These are phyloP conservation scores for Sphaerodactylus townsendi DNA, from an alignment of 2,113 vertebrate species.

Conservation along the genomic window DNA sequence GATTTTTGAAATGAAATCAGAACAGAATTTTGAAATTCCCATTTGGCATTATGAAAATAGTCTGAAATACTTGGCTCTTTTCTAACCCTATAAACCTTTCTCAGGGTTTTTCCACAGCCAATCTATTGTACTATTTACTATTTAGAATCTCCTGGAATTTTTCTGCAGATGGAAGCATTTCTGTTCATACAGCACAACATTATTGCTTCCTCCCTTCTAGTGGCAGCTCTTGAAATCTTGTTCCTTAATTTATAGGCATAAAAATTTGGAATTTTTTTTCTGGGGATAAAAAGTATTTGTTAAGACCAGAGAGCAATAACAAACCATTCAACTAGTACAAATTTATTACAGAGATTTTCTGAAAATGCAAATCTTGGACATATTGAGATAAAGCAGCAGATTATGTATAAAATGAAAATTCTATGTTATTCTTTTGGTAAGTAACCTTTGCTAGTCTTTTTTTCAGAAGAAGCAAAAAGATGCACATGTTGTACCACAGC, in stretches of 20 bases:
- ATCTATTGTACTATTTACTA: too few relatives aligned
- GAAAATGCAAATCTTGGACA: background rate
- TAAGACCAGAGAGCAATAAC: background rate
- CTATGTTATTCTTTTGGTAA: slow-evolving; percentile 32
- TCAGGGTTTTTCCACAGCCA: background rate
- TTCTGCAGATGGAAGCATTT: too few relatives aligned
- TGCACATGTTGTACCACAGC: slow-evolving; percentile 46
- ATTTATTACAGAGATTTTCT: background rate
- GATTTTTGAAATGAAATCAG: background rate
- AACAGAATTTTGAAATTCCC: too few relatives aligned
- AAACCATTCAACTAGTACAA: background rate
- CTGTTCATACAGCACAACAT: too few relatives aligned
- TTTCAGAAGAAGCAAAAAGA: slow-evolving; percentile 44
- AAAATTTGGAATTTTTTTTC: background rate
- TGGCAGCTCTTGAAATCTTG: too few relatives aligned
- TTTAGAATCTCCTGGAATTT: too few relatives aligned
- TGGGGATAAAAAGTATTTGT: background rate
- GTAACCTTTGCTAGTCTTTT: slow-evolving; percentile 33
- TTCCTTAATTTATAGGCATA: background rate
- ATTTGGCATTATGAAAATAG: background rate
- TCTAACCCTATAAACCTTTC: background rate
- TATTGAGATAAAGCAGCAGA: background rate
- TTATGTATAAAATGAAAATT: background rate
- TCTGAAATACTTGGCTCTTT: background rate
- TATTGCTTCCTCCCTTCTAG: too few relatives aligned